phyloP scores from a whole-genome alignment of 1,140 invertebrate genomes.

The Microplitis demolitor region DNA sequence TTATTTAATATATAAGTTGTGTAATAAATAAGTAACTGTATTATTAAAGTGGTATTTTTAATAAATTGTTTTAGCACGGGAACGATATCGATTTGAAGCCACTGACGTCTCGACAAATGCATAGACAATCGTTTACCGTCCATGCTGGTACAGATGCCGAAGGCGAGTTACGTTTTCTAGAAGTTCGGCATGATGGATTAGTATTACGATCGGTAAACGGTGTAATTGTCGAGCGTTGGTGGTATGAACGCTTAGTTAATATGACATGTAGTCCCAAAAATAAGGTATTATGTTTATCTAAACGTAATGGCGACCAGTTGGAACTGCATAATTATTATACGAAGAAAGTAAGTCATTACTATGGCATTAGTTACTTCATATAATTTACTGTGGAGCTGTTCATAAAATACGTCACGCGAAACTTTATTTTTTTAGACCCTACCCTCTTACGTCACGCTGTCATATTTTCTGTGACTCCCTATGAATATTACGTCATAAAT shows the following conservation, averaged over 20 bases:
- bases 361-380: not conserved
- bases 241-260: conserved; percentile 98
- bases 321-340: conserved; percentile 99
- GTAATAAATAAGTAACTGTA: not conserved
- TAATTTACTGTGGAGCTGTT: too few relatives aligned
- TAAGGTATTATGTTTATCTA: conserved; percentile 95
- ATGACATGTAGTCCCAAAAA: conserved; percentile 99
- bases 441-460: too few relatives aligned
- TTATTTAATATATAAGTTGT: not conserved
- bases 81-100: conserved; percentile 98
- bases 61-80: conserved; percentile 72
- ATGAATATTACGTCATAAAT: too few relatives aligned
- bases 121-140: conserved; percentile 97
- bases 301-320: conserved; percentile 85
- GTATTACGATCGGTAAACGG: conserved; percentile 91
- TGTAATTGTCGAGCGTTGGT: conserved; percentile 97
- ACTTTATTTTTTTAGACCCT: too few relatives aligned
- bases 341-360: conserved; percentile 78
- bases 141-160: conserved; percentile 90
- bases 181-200: conserved; percentile 97
- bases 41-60: not conserved
- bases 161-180: conserved; percentile 94
- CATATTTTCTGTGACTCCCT: too few relatives aligned
- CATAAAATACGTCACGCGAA: too few relatives aligned
- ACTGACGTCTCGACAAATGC: conserved; percentile 86